Evolutionary conservation across 2,888 invertebrate genomes (phyloP).

Genomic region (Lordiphosa fenestrarum): DNA sequence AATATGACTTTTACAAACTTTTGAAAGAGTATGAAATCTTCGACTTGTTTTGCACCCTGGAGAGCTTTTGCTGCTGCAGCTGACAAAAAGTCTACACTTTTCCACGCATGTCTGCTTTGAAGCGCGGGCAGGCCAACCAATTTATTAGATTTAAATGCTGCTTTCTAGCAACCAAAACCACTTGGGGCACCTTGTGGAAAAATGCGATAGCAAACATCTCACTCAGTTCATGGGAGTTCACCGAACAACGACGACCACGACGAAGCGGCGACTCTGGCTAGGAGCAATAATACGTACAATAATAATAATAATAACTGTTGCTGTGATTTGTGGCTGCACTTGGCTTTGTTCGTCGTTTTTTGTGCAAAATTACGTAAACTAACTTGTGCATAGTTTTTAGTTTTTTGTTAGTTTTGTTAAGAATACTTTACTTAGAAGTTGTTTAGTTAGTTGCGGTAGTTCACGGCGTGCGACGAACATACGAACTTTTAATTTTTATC

Average conservation of each 20-base stretch:
- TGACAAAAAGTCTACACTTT: constrained; percentile 5
- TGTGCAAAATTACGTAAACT: constrained; percentile 32
- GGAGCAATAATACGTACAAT: constrained; percentile 3
- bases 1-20: background rate
- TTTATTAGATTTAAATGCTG: constrained; percentile 43
- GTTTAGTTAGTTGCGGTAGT: constrained; percentile 43
- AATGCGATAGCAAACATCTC: constrained; percentile 44
- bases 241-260: constrained; percentile 50
- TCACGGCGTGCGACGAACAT: constrained; percentile 48
- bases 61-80: background rate
- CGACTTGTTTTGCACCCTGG: background rate
- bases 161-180: constrained; percentile 37
- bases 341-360: constrained; percentile 2
- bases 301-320: constrained; percentile 2
- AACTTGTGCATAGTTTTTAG: constrained; percentile 7
- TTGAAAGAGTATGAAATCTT: background rate
- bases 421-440: constrained; percentile 60
- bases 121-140: constrained; percentile 24
- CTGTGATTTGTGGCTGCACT: constrained; percentile 16
- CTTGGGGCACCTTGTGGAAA: constrained; percentile 59
- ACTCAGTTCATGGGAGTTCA: constrained; percentile 68
- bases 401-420: constrained; percentile 21
- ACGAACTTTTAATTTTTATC: constrained; percentile 27
- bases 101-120: constrained; percentile 30
- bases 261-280: constrained; percentile 30